Evolutionary conservation across 2,797 vertebrate species (phyloP), one percentile per base, ranked within the genome.

Genomic region (Pseudochirops corinnae): DNA sequence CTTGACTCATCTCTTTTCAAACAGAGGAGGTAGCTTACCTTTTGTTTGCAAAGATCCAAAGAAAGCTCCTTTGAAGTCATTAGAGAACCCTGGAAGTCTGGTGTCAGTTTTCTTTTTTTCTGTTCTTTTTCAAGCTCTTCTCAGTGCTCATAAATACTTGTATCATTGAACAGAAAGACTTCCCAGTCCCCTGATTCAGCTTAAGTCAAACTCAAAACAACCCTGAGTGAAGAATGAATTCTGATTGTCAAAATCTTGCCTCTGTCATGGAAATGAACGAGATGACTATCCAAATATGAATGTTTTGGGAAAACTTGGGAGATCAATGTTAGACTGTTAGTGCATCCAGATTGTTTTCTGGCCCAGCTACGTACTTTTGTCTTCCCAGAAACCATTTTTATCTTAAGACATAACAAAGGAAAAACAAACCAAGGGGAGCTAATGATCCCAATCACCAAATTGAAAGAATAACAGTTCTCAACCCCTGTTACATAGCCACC

Each of bases 371-470:
- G 28, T 91, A 7, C 29, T 14, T 92, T n/a, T 16, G 11, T 60
- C 4, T 16, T 92, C 90, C 52, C 62, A 91, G 82, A 92, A 55
- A 67, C 90, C 46, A 12, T 1, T 7, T n/a, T 0, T 0, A 1
- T 16, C 62, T 55, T 56, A 31, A 90, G 33, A 0, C 7, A 0
- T 31, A 1, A 16, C 57, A 0, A 10, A 16, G 10, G 5, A 0
- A 0, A 90, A 57, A 93, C 24, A 0, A 0, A 52, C 16, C 26
- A 11, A 16, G 67, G 21, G 5, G 90, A 91, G 28, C 13, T 46
- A 46, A 87, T 87, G 82, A 0, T 2, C 53, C 0, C 0, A 3
- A 5, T 3, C 0, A 21, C 14, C 0, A 60, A 56, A 26, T 3
- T 46, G 60, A 53, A 0, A 0, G 82, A 92, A 5, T 0, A 62